Percentiles rank a stretch among this genome's conserved stretches.
phyloP scores from a whole-genome alignment of 2,797 vertebrate species.

The Capromys pilorides region DNA sequence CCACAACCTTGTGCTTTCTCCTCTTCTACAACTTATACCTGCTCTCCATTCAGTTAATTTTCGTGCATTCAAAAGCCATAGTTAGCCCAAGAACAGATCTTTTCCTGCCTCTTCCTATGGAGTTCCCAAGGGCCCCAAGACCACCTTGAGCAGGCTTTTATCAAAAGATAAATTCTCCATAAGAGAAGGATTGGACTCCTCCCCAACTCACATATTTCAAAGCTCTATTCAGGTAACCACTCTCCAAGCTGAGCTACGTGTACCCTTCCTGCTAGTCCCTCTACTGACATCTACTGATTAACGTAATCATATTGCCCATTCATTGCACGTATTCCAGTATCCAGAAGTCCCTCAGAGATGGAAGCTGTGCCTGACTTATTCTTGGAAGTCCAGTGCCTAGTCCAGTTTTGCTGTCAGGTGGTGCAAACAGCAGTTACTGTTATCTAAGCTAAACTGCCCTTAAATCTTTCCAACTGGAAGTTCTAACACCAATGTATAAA shows the following conservation, averaged over 20 bases:
- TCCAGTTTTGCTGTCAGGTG: not conserved
- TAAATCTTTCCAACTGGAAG: constrained; percentile 15
- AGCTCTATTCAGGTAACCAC: not conserved
- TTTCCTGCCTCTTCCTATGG: not conserved
- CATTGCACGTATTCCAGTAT: not conserved
- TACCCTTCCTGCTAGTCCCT: not conserved
- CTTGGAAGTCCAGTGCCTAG: not conserved
- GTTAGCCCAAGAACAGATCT: not conserved
- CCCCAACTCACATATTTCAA: not conserved
- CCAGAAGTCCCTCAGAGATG: constrained; percentile 18
- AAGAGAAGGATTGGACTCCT: not conserved
- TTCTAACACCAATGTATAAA: not conserved
- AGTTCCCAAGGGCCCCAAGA: not conserved
- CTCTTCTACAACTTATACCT: not conserved
- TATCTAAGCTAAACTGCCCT: not conserved
- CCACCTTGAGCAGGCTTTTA: not conserved
- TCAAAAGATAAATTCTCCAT: not conserved
- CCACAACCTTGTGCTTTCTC: not conserved
- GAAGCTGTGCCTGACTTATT: constrained; percentile 19
- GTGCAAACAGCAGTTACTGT: not conserved
- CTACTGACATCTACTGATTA: not conserved
- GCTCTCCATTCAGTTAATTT: not conserved
- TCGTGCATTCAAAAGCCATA: not conserved
- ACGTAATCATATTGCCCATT: not conserved
- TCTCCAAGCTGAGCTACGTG: not conserved